phyloP scores from a whole-genome alignment of 1,140 invertebrate genomes.

The Drosophila seguyi region DNA sequence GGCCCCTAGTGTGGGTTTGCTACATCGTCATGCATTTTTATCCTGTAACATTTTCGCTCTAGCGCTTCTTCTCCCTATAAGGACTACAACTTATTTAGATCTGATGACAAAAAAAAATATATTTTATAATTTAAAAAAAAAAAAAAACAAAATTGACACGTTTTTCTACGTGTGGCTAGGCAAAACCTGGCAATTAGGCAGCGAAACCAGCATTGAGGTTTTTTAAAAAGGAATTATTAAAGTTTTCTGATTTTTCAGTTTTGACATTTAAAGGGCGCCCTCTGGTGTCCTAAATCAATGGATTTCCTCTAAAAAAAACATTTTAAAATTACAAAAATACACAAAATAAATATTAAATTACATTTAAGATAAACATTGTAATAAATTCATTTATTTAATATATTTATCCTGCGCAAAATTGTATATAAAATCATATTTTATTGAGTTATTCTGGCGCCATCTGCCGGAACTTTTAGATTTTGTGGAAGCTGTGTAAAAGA shows the following conservation, averaged over 20 bases:
- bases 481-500: neutral
- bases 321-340: neutral
- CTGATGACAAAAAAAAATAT: conserved; percentile 3
- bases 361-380: neutral
- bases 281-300: neutral
- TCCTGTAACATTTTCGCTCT: conserved; percentile 33
- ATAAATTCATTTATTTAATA: neutral
- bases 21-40: conserved; percentile 39
- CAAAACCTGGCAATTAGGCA: conserved; percentile 24
- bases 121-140: neutral
- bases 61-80: conserved; percentile 21
- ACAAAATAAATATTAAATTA: neutral
- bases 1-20: conserved; percentile 66
- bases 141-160: conserved; percentile 55
- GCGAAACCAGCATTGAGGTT: neutral
- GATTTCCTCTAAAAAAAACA: neutral
- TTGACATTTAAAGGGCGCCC: neutral
- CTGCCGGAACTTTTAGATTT: neutral
- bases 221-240: neutral
- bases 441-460: neutral
- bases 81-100: conserved; percentile 38
- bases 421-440: neutral
- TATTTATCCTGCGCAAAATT: neutral
- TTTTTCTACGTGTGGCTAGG: conserved; percentile 20
- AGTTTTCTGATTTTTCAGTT: neutral